Evolutionary conservation across 2,888 invertebrate genomes (phyloP), one percentile per base, ranked within the genome.

Genomic region (Thelaira solivaga): DNA sequence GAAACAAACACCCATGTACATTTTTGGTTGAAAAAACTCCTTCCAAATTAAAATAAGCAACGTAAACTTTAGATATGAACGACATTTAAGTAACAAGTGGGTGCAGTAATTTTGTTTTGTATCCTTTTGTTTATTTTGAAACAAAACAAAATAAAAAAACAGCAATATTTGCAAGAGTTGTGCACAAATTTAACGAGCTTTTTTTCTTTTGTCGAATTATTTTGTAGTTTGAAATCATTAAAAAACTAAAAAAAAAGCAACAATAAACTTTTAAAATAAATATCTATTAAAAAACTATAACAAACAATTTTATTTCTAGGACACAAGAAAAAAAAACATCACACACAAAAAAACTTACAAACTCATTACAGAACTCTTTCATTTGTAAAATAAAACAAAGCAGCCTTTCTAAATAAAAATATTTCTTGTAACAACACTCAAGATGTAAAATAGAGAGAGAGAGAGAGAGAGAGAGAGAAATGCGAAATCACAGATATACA

Each of bases 331-430:
- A 18, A 1, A 59, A 1, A 47, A n/a, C n/a, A n/a, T n/a, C 1
- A 75, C 13, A 49, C 4, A 57, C 2, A 59, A 8, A 10, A 2
- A 53, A 13, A 29, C 8, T 20, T 8, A 24, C 4, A 36, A 78
- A 69, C 69, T 78, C 78, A 78, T 78, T 78, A 78, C 26, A 41
- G 74, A 78, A 74, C 53, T 74, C 69, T 57, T 65, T 78, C 74
- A 47, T 61, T 74, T 78, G 65, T 53, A 47, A 69, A 78, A 51
- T 57, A 43, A 4, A 78, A 49, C 64, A 29, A 51, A 43, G 4
- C 13, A 59, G 1, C 6, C 1, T 11, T 34, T 10, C n/a, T n/a
- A 3, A 18, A 18, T 16, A 34, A 24, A 45, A 51, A 59, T 53
- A 53, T 24, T 53, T 20, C 18, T 61, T 53, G 18, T 26, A 62